phyloP scores from a whole-genome alignment of 1,140 invertebrate genomes.

The Mya arenaria region DNA sequence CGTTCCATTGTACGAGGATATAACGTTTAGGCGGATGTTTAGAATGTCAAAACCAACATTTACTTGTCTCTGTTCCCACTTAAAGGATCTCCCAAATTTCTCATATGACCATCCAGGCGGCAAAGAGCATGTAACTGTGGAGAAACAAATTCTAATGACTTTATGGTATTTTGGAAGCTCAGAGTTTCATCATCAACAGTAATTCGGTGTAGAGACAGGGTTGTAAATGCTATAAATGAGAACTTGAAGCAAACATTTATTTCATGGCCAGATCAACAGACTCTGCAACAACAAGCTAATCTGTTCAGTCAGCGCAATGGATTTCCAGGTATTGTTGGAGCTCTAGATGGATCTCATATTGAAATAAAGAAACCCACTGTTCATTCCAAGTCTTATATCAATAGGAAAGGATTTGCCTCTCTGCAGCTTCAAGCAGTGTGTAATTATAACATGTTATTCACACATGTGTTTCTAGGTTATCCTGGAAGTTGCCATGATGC shows the following conservation, averaged over 20 bases:
- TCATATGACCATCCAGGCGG: conserved; percentile 29
- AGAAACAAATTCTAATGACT: conserved; percentile 19
- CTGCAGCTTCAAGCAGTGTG: conserved; percentile 57
- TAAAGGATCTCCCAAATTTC: conserved; percentile 34
- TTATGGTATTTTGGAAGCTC: conserved; percentile 10
- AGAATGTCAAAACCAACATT: conserved; percentile 41
- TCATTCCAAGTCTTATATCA: conserved; percentile 53
- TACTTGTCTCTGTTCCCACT: conserved; percentile 16
- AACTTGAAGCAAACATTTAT: conserved; percentile 31
- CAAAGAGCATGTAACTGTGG: conserved; percentile 25
- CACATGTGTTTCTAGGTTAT: conserved; percentile 44
- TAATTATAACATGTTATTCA: conserved; percentile 48
- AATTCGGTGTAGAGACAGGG: conserved; percentile 35
- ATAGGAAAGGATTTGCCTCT: conserved; percentile 56
- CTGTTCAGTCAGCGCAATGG: conserved; percentile 36
- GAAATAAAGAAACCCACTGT: conserved; percentile 48
- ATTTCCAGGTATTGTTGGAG: conserved; percentile 61
- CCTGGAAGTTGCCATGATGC: conserved; percentile 61
- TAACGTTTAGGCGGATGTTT: conserved; percentile 27
- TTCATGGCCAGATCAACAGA: conserved; percentile 28
- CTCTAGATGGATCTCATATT: conserved; percentile 60
- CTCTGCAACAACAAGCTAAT: conserved; percentile 11
- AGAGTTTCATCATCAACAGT: conserved; percentile 26
- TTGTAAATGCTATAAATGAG: conserved; percentile 24
- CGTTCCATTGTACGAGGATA: conserved; percentile 32